Base-by-base conservation (phyloP, 2,888 invertebrate species). In the Sarcophaga subvicina region DNA sequence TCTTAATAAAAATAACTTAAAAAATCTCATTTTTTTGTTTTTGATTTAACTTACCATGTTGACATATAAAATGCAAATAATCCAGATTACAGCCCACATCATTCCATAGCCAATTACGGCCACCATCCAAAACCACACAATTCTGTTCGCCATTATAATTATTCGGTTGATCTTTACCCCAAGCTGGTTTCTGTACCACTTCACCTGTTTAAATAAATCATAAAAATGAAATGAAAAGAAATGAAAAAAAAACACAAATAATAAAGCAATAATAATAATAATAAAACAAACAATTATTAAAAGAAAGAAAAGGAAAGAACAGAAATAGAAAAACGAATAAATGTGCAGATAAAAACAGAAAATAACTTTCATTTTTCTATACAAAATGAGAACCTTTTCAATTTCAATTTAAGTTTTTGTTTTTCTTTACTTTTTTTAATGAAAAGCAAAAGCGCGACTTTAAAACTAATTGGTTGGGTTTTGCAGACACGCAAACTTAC, bases 131-230 rank as follows among this genome's bases (percentile, higher is more conserved):
- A 17, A 98, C 98, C n/a, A 97, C 98, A 94, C 98, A 98, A 93
- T 98, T 98, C 93, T 98, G 98, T 91, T 98, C 98, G 0, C 98
- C 98, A 92, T 98, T 98, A 94, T 98, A 98, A 92, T 98, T 98
- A 93, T 98, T 98, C 0, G 98, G 98, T 91, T 98, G 98, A 91
- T 98, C 98, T 92, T 97, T 97, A 75, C 98, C 98, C 98, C 98
- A 98, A 0, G 97, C 95, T 5, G 97, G 97, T 90, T 95, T 96
- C 10, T 95, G 95, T 11, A 98, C 96, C 77, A 96, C 94, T 90
- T 97, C 96, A 70, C 97, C 97, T 97, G 83, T 79, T 64, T 17
- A 59, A 82, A 49, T 20, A 47, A 71, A 72, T 66, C n/a, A 66
- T 11, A 66, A 71, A 11, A 59, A 37, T 0, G 10, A 66, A 76